Evolutionary conservation across 2,888 invertebrate genomes (phyloP), one percentile per base, ranked within the genome.

Genomic region (Ennomos quercinarius): DNA sequence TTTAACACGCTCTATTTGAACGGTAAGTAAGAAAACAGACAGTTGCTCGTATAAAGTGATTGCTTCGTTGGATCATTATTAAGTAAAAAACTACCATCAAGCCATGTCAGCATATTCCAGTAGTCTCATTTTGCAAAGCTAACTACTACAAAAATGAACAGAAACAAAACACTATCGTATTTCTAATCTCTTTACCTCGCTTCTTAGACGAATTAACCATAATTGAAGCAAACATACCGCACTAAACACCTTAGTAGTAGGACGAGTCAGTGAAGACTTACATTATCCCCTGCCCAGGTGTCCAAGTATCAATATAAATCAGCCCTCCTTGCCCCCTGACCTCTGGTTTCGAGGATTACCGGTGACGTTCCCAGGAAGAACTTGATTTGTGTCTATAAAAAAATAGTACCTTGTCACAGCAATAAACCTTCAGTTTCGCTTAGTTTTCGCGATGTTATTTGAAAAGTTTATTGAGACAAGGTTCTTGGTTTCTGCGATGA

Each of bases 311-410:
- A 61, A 68, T 72, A 77, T 77, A 78, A 80, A 76, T 75, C 80
- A 75, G 73, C 73, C 74, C 75, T 59, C 56, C 57, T 75, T 72
- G 73, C 66, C 76, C 74, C 59, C 61, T 77, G 80, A 81, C 81
- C 81, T 75, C 61, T 73, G 74, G 68, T 70, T 63, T 64, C 66
- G 57, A 63, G 77, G 78, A 76, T 77, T 80, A 80, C 74, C 76
- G 77, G 67, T 68, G 63, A 60, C 69, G 49, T 67, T 80, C 80
- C 80, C 80, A 81, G 74, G 78, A 72, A 65, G 70, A 68, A 69
- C 67, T 63, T 46, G 27, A 51, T 51, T 52, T 49, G 48, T 42
- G 39, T 42, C 13, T 39, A 39, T 9, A 34, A 8, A 37, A 41
- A 46, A 45, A 46, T 36, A 40, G 35, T 10, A 51, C 57, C 10